These are phyloP conservation scores for Esperia sulphurella DNA, from an alignment of 2,888 invertebrate genomes.

Conservation along the genomic window DNA sequence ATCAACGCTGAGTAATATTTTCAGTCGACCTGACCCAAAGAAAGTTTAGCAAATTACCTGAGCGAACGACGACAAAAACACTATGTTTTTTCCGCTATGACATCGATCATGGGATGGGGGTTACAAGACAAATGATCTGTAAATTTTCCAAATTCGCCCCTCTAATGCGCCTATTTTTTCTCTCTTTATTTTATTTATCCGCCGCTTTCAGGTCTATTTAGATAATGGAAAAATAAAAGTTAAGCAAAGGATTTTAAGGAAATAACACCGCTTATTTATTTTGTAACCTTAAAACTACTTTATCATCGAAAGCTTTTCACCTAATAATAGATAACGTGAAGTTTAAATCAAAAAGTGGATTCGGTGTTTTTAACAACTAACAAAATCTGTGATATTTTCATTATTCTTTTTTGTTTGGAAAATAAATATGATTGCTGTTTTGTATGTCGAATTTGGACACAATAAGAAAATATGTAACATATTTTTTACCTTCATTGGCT, in stretches of 20 bases:
- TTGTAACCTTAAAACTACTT: too few species aligned
- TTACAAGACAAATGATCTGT: conserved; percentile 39
- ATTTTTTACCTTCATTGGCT: too few species aligned
- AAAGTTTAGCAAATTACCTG: conserved; percentile 25
- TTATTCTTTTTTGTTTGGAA: too few species aligned
- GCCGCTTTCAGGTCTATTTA: conserved; percentile 5
- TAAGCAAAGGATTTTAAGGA: neutral
- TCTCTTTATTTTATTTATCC: conserved; percentile 7
- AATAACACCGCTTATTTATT: neutral
- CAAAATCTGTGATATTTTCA: too few species aligned
- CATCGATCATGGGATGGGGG: conserved; percentile 33
- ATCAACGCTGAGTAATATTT: conserved; percentile 15
- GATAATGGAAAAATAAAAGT: conserved; percentile 14
- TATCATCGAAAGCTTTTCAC: too few species aligned
- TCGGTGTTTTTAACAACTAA: too few species aligned
- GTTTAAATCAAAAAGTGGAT: too few species aligned
- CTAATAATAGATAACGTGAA: too few species aligned
- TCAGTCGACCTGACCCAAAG: conserved; percentile 18
- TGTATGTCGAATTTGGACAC: too few species aligned
- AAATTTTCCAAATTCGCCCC: conserved; percentile 24
- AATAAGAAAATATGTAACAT: too few species aligned
- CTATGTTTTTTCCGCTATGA: conserved; percentile 32
- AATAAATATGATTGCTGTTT: too few species aligned
- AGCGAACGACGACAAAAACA: conserved; percentile 12
- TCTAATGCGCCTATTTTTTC: conserved; percentile 13